Conservation (phyloP, 2,113 vertebrate species). For the Scomber colias region DNA sequence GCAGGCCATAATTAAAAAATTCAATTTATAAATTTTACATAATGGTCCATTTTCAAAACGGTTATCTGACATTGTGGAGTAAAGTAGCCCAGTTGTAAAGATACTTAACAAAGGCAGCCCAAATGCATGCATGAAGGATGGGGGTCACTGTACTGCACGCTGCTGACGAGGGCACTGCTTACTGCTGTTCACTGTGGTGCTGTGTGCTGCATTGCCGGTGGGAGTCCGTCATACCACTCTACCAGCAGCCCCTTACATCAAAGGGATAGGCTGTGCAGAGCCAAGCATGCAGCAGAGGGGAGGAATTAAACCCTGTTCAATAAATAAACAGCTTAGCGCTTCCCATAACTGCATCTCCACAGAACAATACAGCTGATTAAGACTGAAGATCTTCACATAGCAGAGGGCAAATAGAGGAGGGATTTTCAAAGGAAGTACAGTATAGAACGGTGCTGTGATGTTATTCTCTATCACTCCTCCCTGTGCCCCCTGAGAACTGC, state of each 20-base stretch:
- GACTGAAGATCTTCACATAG: slow-evolving; percentile 76
- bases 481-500: slow-evolving; percentile 57
- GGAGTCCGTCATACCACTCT: slow-evolving; percentile 55
- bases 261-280: slow-evolving; percentile 56
- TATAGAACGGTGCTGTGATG: slow-evolving; percentile 51
- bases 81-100: slow-evolving; percentile 9
- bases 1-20: not conserved
- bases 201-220: slow-evolving; percentile 53
- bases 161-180: slow-evolving; percentile 60
- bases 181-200: slow-evolving; percentile 52
- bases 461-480: slow-evolving; percentile 48
- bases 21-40: not conserved
- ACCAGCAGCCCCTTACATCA: slow-evolving; percentile 65
- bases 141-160: slow-evolving; percentile 27
- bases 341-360: slow-evolving; percentile 70
- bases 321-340: slow-evolving; percentile 85
- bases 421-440: slow-evolving; percentile 65
- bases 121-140: slow-evolving; percentile 2
- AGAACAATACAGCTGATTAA: slow-evolving; percentile 79
- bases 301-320: slow-evolving; percentile 80
- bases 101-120: slow-evolving; percentile 14
- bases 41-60: slow-evolving; percentile 12
- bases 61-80: slow-evolving; percentile 18
- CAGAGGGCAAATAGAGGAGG: slow-evolving; percentile 74
- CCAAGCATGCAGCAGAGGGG: slow-evolving; percentile 47